Evolutionary conservation across 2,113 vertebrate genomes (phyloP), one percentile per base, ranked within the genome.

Genomic region (Calypte anna): DNA sequence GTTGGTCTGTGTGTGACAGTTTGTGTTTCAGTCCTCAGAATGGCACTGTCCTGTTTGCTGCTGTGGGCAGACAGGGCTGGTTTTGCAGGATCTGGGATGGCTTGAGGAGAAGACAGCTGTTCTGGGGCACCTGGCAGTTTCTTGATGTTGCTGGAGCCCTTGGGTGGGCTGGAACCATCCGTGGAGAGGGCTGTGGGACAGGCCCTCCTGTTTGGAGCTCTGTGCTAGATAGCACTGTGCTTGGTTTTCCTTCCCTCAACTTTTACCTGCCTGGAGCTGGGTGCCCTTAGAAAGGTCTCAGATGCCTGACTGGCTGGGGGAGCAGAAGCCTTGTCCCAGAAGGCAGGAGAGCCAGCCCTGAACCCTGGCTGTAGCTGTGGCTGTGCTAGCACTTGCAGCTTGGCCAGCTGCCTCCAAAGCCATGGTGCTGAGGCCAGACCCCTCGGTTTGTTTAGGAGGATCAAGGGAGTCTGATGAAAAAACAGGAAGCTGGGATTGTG

Each of bases 131-230:
- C 70, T 88, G 12, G 1, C 57, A 54, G 50, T 24, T 86, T 78
- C 75, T 59, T 4, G 2, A 57, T 0, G 0, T 10, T 68, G 70
- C 54, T 58, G 70, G 28, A 51, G 48, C 13, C 18, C 50, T 55
- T 57, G 67, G 23, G 23, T 90, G 54, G 44, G 63, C 63, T 67
- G 14, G 59, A 51, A 82, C n/a, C 30, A 6, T 22, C n/a, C 7
- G 1, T 40, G 38, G 57, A 46, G 61, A 84, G 48, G 13, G 3
- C 50, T 64, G 46, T 62, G 63, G 58, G 33, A 50, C 62, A 80
- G 66, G 50, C 68, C 67, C 38, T 75, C 6, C 1, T 3, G 3
- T 73, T 66, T 0, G 0, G 33, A 58, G 12, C 33, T 68, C 22
- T 51, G 24, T 57, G 48, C 43, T 50, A 14, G 66, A 84, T 30